phyloP scores from a whole-genome alignment of 2,797 vertebrate genomes.

The Synaphobranchus kaupii region DNA sequence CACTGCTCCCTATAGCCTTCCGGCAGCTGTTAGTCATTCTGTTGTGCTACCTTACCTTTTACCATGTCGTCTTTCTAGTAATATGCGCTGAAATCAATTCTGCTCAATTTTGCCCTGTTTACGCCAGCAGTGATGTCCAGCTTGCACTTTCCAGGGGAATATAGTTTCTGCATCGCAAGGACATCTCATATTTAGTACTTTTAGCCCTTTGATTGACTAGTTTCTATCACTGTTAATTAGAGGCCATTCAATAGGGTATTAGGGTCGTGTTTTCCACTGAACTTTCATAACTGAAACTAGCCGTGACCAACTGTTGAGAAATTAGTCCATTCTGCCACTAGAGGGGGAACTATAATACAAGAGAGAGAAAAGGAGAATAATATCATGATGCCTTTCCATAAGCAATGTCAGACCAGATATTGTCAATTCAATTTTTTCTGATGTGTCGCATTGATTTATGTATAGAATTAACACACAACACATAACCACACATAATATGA shows the following conservation, averaged over 20 bases:
- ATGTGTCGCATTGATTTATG: neutral
- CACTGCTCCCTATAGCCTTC: no score
- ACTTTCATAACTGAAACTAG: neutral
- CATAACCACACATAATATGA: neutral
- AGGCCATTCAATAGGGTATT: neutral
- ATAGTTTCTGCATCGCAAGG: neutral
- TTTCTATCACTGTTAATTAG: conserved; percentile 1
- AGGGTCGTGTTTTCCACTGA: neutral
- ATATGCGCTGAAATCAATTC: no score
- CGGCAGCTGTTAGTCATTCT: no score
- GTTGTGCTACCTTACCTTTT: no score
- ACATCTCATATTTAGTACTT: neutral
- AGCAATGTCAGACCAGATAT: neutral
- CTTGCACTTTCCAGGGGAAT: no score
- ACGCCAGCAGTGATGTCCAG: no score
- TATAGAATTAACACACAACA: neutral
- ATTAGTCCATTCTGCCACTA: neutral
- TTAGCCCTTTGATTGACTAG: neutral
- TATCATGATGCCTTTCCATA: neutral
- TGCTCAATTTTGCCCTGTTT: no score
- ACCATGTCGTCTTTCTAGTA: no score
- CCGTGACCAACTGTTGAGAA: neutral
- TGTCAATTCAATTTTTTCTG: neutral
- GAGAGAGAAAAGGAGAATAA: neutral
- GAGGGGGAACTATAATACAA: neutral